These are phyloP conservation scores for Callinectes sapidus DNA, from an alignment of 2,888 invertebrate genomes.

Conservation along the genomic window DNA sequence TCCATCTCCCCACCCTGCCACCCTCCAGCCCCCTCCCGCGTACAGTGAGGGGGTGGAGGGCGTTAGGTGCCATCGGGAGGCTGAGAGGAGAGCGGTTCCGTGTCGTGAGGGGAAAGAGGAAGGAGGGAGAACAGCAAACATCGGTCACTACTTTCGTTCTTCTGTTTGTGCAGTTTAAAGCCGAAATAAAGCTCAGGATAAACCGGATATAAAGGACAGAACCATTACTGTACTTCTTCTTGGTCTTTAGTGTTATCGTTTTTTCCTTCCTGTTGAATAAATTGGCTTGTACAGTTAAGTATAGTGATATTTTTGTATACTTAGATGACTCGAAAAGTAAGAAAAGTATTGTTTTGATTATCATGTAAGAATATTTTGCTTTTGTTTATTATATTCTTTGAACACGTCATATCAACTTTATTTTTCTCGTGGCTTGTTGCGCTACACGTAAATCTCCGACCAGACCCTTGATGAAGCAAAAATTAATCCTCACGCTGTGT, in stretches of 20 bases:
- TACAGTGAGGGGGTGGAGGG: conserved; percentile 12
- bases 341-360: not conserved
- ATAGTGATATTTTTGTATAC: not conserved
- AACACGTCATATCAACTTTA: not conserved
- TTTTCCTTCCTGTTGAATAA: not conserved
- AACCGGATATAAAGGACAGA: not conserved
- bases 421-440: not conserved
- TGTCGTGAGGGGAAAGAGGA: conserved; percentile 22
- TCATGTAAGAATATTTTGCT: not conserved
- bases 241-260: not conserved
- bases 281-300: not conserved
- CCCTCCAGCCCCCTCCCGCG: not conserved
- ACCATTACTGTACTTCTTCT: not conserved
- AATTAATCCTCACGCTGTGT: conserved; percentile 10
- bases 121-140: conserved; percentile 7
- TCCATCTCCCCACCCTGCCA: not conserved
- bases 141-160: conserved; percentile 2
- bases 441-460: conserved; percentile 2
- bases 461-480: conserved; percentile 2
- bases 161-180: not conserved
- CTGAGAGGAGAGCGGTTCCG: conserved; percentile 6
- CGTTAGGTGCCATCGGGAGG: conserved; percentile 16
- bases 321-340: not conserved
- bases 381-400: not conserved
- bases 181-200: not conserved